Evolutionary conservation across 2,888 invertebrate species (phyloP), one percentile per base, ranked within the genome.

Genomic region (Epirrhoe tristata): DNA sequence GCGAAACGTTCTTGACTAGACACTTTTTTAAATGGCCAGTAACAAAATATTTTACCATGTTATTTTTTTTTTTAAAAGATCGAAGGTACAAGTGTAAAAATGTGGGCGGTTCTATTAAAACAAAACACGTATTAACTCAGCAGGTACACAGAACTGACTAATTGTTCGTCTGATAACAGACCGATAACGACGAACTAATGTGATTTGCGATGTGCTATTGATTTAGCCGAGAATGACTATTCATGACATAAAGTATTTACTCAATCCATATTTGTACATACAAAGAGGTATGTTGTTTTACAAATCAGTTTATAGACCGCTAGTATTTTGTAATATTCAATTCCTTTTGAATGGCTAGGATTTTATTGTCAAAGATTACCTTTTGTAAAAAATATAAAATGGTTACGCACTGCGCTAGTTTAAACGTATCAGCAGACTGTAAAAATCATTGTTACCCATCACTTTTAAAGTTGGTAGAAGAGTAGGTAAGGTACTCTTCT

Each of bases 71-170:
- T 12, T 43, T 12, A 43, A 52, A 52, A 31, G 6, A 24, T 12
- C 16, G n/a, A 6, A 34, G 32, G 16, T 36, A 36, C 6, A 7
- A 50, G 43, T 59, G 5, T 5, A 31, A 14, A 31, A 24, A 48
- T 50, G 59, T 64, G 64, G 58, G 64, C 58, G 64, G n/a, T 51
- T 39, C 0, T 39, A 39, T 51, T 51, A 3, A 17, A 59, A 61
- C 64, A 61, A 61, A 64, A 60, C 67, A 58, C 67, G 63, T 58
- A 54, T 52, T 16, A 48, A 6, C 50, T 39, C 0, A 14, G 54
- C 53, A 66, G 59, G 69, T 69, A 69, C 46, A 46, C 17, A 48
- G 34, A 57, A 52, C 67, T 66, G 69, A 66, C 63, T 69, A 69
- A 69, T 69, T 69, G 69, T 58, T 52, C 14, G 12, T 16, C 48